Conservation (phyloP, 2,797 vertebrate species). For the Myioborus miniatus region DNA sequence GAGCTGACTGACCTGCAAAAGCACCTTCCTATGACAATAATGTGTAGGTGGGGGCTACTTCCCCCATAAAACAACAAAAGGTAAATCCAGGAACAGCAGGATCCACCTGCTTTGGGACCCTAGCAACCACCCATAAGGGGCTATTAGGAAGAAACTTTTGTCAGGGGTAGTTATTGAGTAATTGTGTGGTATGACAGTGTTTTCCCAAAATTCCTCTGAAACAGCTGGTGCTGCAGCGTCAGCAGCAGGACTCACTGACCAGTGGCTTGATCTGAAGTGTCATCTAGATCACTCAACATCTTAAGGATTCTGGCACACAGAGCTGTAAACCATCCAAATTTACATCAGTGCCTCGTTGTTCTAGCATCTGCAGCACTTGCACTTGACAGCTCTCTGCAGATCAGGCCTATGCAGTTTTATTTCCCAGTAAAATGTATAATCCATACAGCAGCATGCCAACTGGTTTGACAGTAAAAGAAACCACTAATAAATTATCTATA, state of each 20-base stretch:
- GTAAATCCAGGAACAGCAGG: not conserved
- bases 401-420: not conserved
- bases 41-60: accelerated
- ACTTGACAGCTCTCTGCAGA: not conserved
- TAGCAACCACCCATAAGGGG: not conserved
- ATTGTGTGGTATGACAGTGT: not conserved
- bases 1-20: not conserved
- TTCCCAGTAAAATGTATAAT: not conserved
- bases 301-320: not conserved
- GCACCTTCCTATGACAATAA: not conserved
- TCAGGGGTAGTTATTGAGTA: not conserved
- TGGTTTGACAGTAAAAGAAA: not conserved
- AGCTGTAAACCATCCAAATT: not conserved
- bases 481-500: not conserved
- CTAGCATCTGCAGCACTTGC: not conserved
- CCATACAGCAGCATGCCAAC: not conserved
- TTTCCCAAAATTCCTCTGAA: not conserved
- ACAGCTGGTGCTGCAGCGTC: not conserved
- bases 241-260: not conserved
- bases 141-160: not conserved
- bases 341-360: not conserved
- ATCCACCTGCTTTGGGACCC: not conserved
- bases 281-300: not conserved
- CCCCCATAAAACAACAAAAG: not conserved
- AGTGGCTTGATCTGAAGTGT: not conserved